Base-by-base conservation (phyloP, 2,797 vertebrate genomes). In the Orientallactaga sibirica region DNA sequence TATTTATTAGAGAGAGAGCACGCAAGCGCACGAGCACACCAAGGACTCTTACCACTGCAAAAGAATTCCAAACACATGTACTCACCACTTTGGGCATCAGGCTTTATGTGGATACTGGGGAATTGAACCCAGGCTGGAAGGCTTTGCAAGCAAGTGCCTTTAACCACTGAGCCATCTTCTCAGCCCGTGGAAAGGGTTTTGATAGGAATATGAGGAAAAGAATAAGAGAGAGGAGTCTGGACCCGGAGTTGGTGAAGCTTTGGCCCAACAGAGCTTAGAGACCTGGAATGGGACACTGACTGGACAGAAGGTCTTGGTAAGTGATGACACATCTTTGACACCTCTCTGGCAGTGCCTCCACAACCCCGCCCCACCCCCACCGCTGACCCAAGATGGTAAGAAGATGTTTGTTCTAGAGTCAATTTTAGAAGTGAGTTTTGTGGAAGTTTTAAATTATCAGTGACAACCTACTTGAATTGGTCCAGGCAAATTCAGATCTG, bases 361-460 rank as follows among this genome's bases (percentile, higher is more conserved):
- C 2, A 92, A 29, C 52, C 43, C 43, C 43, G 5, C 3, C 43
- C 43, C 43, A 5, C 43, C 43, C 43, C 43, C 48, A 7, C 48
- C 7, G 7, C 48, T 52, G 14, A 87, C 74, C 20, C 22, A 80
- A 2, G 33, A 82, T 4, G 15, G 7, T 64, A 86, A 22, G 15
- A 62, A 88, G 66, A 91, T 58, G 66, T 84, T 80, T 76, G 29
- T 11, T 43, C 52, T 14, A 33, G 22, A 73, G 4, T 58, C 79
- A n/a, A 80, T 55, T 79, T 86, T 86, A 94, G 80, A 9, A 79
- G 37, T 75, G 33, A 68, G 22, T 68, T 91, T 86, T 75, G 5
- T 81, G 41, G 58, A 27, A 9, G 2, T 52, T 83, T 71, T 86
- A 55, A 75, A 61, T 90, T 41, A 58, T 76, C 58, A 83, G 37